A percentile compares a stretch with the other conserved stretches of the same genome.
Evolutionary conservation across 2,113 vertebrate genomes (phyloP).

Genomic region (Hiodon alosoides): DNA sequence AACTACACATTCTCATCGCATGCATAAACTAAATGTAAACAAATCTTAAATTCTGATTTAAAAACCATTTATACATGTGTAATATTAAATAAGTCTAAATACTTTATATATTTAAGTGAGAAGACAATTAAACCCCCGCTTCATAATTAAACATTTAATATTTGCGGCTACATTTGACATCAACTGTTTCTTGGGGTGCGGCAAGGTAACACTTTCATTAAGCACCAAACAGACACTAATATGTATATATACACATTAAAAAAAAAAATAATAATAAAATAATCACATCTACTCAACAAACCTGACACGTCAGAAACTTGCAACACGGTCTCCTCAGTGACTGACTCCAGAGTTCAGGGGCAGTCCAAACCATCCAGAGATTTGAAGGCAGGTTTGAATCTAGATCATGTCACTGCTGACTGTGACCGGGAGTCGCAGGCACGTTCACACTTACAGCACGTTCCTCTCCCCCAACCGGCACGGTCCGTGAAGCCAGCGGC

Average conservation of each 20-base stretch:
- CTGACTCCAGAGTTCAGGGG: no score
- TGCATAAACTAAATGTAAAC: no score
- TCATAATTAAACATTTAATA: background rate
- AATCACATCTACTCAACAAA: background rate
- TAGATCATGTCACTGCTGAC: no score
- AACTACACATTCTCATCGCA: no score
- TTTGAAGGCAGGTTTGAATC: no score
- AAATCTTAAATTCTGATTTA: constrained; percentile 8
- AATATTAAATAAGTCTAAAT: constrained; percentile 10
- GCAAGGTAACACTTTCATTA: background rate
- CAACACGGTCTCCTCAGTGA: background rate
- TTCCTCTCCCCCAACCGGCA: no score
- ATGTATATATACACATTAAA: background rate
- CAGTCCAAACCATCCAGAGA: no score
- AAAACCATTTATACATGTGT: background rate
- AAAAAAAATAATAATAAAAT: no score
- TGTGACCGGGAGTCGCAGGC: no score
- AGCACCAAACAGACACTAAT: background rate
- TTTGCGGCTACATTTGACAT: background rate
- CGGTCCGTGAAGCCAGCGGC: no score
- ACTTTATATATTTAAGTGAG: background rate
- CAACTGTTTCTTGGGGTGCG: background rate
- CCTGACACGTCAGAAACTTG: background rate
- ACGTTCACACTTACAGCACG: no score
- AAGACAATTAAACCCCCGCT: background rate